Base-by-base conservation (phyloP, 2,888 invertebrate genomes). In the Elmis aenea region DNA sequence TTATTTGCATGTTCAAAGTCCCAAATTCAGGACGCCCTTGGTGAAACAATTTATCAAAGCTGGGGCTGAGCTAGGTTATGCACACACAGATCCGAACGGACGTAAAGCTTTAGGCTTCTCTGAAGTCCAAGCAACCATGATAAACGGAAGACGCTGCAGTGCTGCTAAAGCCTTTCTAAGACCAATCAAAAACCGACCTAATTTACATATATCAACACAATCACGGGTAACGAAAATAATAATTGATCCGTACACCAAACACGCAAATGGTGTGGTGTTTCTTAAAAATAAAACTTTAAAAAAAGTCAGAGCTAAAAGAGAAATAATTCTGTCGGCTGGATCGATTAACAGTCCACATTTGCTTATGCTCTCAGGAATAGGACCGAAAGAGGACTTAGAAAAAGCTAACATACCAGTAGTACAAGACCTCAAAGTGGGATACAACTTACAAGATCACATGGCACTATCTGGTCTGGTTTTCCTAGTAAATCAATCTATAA, bases 301-400 rank as follows among this genome's bases (percentile, higher is more conserved):
- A 40, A 51, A 59, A 2, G 70, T 74, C 1, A 59, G 64, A 3
- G 86, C 85, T 2, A 74, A 70, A 8, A 85, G 81, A 46, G 91
- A 88, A 66, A 76, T 92, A 1, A 75, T 92, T 32, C 64, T 91
- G 14, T 78, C 84, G 4, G 88, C 88, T 1, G 92, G 93, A 2
- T 70, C 85, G 0, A 79, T 93, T 14, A 88, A 86, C 48, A 85
- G 88, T 2, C 89, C 93, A 0, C 91, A 92, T 59, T 63, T 93
- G 2, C 64, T 93, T 26, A 84, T 91, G 86, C 62, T 91, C 8
- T 90, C 90, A 0, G 92, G 92, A 6, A 70, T 91, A 14, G 87
- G 87, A 0, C 85, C 86, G 0, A 66, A 60, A 15, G 68, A 75
- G 1, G 78, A 85, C 55, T 66, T 87, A 3, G 54, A 64, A 11